phyloP scores from a whole-genome alignment of 2,888 invertebrate species.

The Plagodis pulveraria region DNA sequence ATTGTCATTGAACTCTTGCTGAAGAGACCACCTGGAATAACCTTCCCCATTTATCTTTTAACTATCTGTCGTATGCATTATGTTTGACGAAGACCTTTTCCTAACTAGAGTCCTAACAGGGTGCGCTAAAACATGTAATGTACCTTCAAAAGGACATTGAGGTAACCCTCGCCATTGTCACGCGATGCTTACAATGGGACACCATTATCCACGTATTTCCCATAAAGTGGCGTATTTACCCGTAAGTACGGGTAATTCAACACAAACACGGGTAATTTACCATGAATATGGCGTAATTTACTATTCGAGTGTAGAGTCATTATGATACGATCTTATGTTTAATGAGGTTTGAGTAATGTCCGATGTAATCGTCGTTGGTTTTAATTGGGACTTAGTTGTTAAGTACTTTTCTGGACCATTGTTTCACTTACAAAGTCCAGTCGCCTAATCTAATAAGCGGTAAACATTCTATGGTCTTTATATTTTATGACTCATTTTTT shows the following conservation, averaged over 20 bases:
- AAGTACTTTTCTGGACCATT: too few species aligned
- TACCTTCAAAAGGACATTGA: conserved; percentile 1
- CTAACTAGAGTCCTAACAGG: too few species aligned
- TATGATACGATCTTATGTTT: conserved; percentile 7
- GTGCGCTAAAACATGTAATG: background rate
- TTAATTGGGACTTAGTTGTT: too few species aligned
- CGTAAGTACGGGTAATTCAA: conserved; percentile 4
- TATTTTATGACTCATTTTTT: too few species aligned
- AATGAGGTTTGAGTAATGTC: conserved; percentile 1
- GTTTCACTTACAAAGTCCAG: too few species aligned
- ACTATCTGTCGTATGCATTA: too few species aligned
- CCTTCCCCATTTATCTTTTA: too few species aligned
- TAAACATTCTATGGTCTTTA: too few species aligned
- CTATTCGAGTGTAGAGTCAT: background rate
- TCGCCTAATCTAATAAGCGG: too few species aligned
- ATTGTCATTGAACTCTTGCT: too few species aligned
- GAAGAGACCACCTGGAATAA: too few species aligned
- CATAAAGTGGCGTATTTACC: conserved; percentile 16
- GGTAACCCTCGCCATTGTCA: conserved; percentile 6
- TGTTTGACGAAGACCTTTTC: too few species aligned
- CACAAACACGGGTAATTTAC: conserved; percentile 18
- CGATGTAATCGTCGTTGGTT: background rate
- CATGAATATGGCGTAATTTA: conserved; percentile 12
- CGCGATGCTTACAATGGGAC: conserved; percentile 12
- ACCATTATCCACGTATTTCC: conserved; percentile 6